Percentiles rank a stretch among this genome's conserved stretches.
Conservation (phyloP, 2,888 invertebrate species). For the Aquatica leii region DNA sequence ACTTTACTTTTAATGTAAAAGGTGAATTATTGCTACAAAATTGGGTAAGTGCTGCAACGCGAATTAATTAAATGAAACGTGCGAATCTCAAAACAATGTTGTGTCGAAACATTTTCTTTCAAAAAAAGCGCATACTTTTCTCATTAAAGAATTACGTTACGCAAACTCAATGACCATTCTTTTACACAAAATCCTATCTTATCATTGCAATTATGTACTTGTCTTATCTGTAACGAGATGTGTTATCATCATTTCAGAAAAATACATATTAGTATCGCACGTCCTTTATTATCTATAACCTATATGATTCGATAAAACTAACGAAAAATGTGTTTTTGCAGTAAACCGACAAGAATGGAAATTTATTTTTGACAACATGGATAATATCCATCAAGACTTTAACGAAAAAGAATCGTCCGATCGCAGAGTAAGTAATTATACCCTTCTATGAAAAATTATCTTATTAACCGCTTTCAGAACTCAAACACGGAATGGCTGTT, state of each 20-base stretch:
- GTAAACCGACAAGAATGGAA: slow-evolving; percentile 31
- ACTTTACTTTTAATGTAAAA: slow-evolving; percentile 5
- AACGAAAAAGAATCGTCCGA: slow-evolving; percentile 27
- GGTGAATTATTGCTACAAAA: slow-evolving; percentile 1
- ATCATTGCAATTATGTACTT: too few species aligned
- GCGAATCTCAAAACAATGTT: neutral
- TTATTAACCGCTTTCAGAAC: slow-evolving; percentile 48
- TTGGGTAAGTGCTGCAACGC: slow-evolving; percentile 1
- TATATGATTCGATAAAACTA: too few species aligned
- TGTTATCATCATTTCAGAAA: too few species aligned
- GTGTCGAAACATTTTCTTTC: slow-evolving; percentile 6
- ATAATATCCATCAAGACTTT: slow-evolving; percentile 21
- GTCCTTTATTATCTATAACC: too few species aligned
- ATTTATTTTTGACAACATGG: slow-evolving; percentile 25
- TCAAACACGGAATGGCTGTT: slow-evolving; percentile 59
- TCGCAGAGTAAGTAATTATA: slow-evolving; percentile 20
- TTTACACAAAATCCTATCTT: too few species aligned
- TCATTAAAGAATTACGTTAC: too few species aligned
- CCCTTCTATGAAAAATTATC: too few species aligned
- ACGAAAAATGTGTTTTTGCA: too few species aligned
- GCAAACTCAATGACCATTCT: too few species aligned
- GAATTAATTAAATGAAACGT: slow-evolving; percentile 5
- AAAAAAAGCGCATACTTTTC: too few species aligned
- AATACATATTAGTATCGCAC: too few species aligned
- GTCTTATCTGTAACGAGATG: too few species aligned